Base-by-base conservation (phyloP, 2,113 vertebrate genomes). In the Scomber japonicus region DNA sequence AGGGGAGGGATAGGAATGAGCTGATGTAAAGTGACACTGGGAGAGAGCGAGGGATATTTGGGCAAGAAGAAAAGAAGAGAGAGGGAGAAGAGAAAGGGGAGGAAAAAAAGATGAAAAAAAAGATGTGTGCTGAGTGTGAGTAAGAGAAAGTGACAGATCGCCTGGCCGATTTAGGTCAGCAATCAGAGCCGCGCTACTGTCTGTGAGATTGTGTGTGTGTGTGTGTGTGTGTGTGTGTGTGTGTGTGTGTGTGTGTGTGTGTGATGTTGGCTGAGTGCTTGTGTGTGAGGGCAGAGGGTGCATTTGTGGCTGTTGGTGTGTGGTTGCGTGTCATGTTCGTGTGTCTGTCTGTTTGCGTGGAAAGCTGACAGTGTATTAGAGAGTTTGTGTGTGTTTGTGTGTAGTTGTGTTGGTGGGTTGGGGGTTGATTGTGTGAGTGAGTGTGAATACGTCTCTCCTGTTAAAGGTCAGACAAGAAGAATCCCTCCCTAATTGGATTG, bases 121-220 rank as follows among this genome's bases (percentile, higher is more conserved):
- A 87, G 80, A 87, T 91, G 87, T 90, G 88, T 91, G 91, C 76
- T 48, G 80, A 88, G 93, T 93, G 93, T 94, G 90, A 94, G 87
- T 95, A 94, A 94, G 86, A 91, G 89, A 94, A 94, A 93, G 92
- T 92, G 93, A 95, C 93, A 93, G 91, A 91, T 93, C 88, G 86
- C 88, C 89, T 55, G 83, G 82, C 88, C 84, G 89, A 94, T 95
- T 92, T 93, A 95, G 93, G 94, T 94, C 94, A 94, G 85, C 93
- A 93, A 90, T 91, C 91, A 91, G 86, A 94, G 90, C 84, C n/a
- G 73, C 31, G 75, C 86, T 76, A 68, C 88, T 89, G 89, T 92
- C 87, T 88, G 88, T n/a, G 71, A 81, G 91, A 80, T 80, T 84
- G 81, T 72, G 46, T 90, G 62, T 59, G 88, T 90, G 62, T 59